These are phyloP conservation scores for Probosciger aterrimus DNA, from an alignment of 2,113 vertebrate species.

Conservation along the genomic window DNA sequence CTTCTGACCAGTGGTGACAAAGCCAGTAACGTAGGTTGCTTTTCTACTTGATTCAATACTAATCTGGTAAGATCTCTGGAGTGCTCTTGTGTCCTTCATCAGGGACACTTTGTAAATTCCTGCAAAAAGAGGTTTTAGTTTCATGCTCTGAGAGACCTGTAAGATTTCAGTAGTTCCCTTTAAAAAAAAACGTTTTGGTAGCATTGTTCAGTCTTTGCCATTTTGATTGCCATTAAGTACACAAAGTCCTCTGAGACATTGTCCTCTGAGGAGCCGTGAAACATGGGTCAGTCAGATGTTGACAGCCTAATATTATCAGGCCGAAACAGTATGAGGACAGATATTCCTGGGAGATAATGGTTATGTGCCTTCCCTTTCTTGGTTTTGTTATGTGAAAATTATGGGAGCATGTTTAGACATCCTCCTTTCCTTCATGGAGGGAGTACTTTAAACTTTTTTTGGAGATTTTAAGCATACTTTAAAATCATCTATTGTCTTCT, in stretches of 20 bases:
- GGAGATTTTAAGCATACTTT: background rate
- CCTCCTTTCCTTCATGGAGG: background rate
- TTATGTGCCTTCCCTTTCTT: background rate
- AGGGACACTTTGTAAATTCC: background rate
- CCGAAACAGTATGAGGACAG: background rate
- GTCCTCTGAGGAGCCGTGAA: background rate
- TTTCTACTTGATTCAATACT: background rate
- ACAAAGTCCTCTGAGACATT: background rate
- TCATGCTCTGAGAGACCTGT: background rate
- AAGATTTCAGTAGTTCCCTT: background rate
- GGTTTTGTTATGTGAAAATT: background rate
- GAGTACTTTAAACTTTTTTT: background rate
- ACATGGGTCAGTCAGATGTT: background rate
- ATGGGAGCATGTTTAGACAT: background rate
- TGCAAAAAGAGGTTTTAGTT: slow-evolving; percentile 10
- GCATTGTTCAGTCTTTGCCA: background rate
- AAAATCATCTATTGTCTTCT: background rate
- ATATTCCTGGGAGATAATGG: background rate
- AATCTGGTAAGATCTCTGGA: background rate
- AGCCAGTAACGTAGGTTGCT: background rate
- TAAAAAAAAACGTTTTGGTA: background rate
- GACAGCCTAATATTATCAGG: background rate
- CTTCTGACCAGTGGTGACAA: background rate
- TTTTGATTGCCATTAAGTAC: slow-evolving; percentile 20
- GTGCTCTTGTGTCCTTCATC: background rate